Evolutionary conservation across 2,113 vertebrate species (phyloP), one percentile per base, ranked within the genome.

Genomic region (Corynorhinus townsendii): DNA sequence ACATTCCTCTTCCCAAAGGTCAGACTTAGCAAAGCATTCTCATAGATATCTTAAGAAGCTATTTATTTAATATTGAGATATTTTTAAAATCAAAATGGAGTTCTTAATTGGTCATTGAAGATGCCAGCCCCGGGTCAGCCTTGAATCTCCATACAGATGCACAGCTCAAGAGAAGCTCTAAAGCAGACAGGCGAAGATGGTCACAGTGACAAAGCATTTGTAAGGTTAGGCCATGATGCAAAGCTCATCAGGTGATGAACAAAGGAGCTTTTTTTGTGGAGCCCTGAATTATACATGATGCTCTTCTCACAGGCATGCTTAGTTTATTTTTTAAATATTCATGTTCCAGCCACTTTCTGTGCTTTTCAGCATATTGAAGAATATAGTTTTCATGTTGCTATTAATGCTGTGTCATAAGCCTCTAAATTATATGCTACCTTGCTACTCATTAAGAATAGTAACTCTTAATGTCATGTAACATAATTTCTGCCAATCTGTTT

Each of bases 311-410:
- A 86, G 6, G 12, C 6, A 45, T 62, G 64, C 16, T 86, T 79
- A 76, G 89, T 95, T 95, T 68, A 64, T 92, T 80, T 90, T 73
- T 17, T 9, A 26, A 76, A 56, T 75, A 71, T 56, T 93, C 20
- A 52, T 59, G 5, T 89, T 94, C 62, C 40, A 91, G 35, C 24
- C 20, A 0, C 5, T 84, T 87, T 76, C 75, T 88, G 30, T 82
- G 17, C 10, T 75, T 69, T 64, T 68, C 12, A 56, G 1, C 54
- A 1, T 72, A 81, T 11, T 94, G 80, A 89, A 64, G 5, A 88
- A 82, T 81, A 40, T 66, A 40, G 66, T 81, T 73, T 88, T 86
- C 26, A 16, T 90, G 64, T 59, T 73, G 89, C 49, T 89, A 73
- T 45, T 73, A 56, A 49, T 59, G 16, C 28, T 94, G 7, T 71